Conservation (phyloP, 1,140 invertebrate species). For the Berghia stephanieae region DNA sequence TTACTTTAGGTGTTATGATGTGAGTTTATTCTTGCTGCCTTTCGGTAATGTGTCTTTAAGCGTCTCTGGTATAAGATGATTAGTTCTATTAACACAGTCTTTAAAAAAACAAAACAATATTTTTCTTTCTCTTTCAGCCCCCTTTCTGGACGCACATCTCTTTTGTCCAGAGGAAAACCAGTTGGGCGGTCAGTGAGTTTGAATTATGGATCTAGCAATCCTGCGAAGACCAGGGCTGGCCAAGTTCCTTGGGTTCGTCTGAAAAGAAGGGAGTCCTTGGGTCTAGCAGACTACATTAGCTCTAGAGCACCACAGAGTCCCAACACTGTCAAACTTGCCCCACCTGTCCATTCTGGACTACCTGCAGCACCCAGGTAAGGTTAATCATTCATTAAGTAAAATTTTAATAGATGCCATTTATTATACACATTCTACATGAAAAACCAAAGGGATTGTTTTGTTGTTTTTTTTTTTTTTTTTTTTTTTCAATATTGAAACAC, state of each 20-base stretch:
- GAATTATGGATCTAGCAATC: slow-evolving; percentile 29
- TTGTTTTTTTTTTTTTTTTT: background rate
- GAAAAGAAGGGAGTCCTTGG: slow-evolving; percentile 15
- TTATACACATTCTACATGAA: no score
- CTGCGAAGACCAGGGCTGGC: slow-evolving; percentile 18
- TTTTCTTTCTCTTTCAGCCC: no score
- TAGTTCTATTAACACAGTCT: no score
- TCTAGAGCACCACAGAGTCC: slow-evolving; percentile 23
- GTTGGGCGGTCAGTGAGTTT: slow-evolving; percentile 18
- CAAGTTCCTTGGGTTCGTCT: slow-evolving; percentile 26
- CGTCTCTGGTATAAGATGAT: no score
- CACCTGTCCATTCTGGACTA: background rate
- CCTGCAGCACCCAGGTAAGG: slow-evolving; percentile 18
- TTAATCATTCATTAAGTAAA: no score
- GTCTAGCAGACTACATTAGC: slow-evolving; percentile 5
- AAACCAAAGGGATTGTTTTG: no score
- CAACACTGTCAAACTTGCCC: slow-evolving; percentile 26
- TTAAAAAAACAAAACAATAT: no score
- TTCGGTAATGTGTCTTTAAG: no score
- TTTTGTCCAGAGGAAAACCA: background rate
- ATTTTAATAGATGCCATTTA: no score
- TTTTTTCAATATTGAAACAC: background rate
- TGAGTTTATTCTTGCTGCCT: no score
- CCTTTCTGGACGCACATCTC: background rate
- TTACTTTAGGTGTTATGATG: no score